Base-by-base conservation (phyloP, 2,888 invertebrate species). In the Pandemis heparana region DNA sequence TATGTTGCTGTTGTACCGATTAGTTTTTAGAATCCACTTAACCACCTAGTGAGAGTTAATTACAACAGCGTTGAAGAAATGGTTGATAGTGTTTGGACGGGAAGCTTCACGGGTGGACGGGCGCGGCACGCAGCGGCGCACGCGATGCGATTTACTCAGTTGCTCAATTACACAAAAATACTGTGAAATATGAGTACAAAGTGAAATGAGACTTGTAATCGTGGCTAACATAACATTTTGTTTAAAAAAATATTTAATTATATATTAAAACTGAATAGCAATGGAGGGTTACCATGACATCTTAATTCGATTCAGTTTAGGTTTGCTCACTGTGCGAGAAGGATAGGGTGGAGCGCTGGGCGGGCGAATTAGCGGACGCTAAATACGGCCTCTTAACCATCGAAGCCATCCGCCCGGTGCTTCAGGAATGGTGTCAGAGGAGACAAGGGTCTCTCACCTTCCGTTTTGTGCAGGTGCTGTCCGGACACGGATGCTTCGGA, bases 81-180 rank as follows among this genome's bases (percentile, higher is more conserved):
- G 1, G 18, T 48, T 39, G 39, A 51, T 65, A 65, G 14, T 64
- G 48, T 64, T 51, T 65, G 46, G 12, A 38, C 71, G 68, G 71
- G 71, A 75, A 75, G 71, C 39, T 63, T 71, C 63, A 75, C 68
- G 75, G 75, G 51, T 61, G 67, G 71, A 14, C 65, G 68, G 41
- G 46, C 63, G 16, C 43, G 18, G 41, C 70, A 38, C 43, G 63
- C 63, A 63, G 43, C 46, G 23, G 18, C 18, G 23, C 56, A 56
- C 56, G 56, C 56, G 56, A 56, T 10, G 23, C 18, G 56, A 23
- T 56, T 23, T 23, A 10, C 12, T 56, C 56, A 56, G 56, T 56
- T 56, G 23, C 56, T 56, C 56, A 56, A 56, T 56, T 56, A 56
- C 56, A 23, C 56, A 23, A 56, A 56, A 56, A 23, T 56, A 23